A percentile compares a stretch with the other conserved stretches of the same genome.
Conservation (phyloP, 2,113 vertebrate species). For the Sceloporus tristichus region DNA sequence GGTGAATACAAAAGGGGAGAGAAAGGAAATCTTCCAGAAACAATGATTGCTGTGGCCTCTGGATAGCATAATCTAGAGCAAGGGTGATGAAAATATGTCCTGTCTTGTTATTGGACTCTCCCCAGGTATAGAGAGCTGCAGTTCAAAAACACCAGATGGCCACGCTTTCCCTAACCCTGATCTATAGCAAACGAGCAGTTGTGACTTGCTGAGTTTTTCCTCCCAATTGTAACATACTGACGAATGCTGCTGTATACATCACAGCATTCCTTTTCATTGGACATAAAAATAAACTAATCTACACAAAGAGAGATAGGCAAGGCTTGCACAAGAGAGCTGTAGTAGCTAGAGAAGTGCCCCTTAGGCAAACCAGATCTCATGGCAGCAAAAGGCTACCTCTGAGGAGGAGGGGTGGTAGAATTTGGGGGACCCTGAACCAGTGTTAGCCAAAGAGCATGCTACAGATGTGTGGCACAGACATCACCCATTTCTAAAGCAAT, state of each 20-base stretch:
- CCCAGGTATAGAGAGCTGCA: not conserved
- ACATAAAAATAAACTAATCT: no score
- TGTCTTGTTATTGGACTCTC: no score
- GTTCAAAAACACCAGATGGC: not conserved
- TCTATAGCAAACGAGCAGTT: not conserved
- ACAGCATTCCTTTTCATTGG: not conserved
- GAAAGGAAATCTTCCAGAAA: slow-evolving; percentile 1
- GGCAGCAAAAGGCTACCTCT: not conserved
- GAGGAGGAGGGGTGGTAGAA: not conserved
- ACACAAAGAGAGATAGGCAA: not conserved
- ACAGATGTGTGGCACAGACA: not conserved
- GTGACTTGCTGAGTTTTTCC: no score
- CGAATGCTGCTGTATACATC: not conserved
- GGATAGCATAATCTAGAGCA: not conserved
- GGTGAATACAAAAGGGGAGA: not conserved
- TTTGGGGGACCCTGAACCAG: no score
- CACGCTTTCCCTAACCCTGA: not conserved
- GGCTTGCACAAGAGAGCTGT: not conserved
- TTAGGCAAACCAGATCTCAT: not conserved
- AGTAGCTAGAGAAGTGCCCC: not conserved
- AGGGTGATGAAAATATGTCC: not conserved
- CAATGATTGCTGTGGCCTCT: not conserved
- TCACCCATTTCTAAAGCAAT: not conserved
- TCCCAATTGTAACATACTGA: not conserved
- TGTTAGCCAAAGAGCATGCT: not conserved